A percentile compares a stretch with the other conserved stretches of the same genome.
Conservation (phyloP, 2,888 invertebrate genomes). For the Ophion costatus region DNA sequence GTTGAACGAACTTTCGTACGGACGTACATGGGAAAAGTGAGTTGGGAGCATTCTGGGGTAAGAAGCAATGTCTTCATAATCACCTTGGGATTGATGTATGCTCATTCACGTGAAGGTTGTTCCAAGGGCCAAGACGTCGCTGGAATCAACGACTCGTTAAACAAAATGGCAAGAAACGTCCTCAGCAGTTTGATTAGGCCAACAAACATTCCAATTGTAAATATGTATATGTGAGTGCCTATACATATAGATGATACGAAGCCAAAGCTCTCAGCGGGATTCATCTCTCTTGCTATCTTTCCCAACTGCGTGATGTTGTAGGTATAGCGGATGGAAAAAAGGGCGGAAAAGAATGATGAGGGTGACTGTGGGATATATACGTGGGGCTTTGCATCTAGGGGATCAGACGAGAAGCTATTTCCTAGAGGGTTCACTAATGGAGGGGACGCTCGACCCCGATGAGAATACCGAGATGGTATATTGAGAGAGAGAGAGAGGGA, state of each 20-base stretch:
- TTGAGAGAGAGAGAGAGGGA: background rate
- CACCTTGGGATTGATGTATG: too few species aligned
- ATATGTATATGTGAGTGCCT: background rate
- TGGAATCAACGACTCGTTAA: too few species aligned
- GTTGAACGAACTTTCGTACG: conserved; percentile 7
- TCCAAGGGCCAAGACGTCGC: too few species aligned
- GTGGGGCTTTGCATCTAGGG: conserved; percentile 43
- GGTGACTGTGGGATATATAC: conserved; percentile 35
- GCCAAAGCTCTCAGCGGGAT: conserved; percentile 40
- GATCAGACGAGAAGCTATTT: conserved; percentile 63
- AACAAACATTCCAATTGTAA: conserved; percentile 29
- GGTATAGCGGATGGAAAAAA: conserved; percentile 51
- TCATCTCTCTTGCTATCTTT: conserved; percentile 12
- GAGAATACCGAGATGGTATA: conserved; percentile 39
- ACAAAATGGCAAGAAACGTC: too few species aligned
- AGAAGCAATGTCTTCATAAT: too few species aligned
- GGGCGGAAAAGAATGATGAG: conserved; percentile 49
- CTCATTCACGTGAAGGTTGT: too few species aligned
- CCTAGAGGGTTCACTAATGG: conserved; percentile 74
- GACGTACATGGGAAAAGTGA: background rate
- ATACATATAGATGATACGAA: conserved; percentile 22
- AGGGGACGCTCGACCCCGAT: conserved; percentile 68
- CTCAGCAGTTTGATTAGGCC: background rate
- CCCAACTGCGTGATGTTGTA: conserved; percentile 16
- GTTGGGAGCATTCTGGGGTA: too few species aligned